Evolutionary conservation across 2,888 invertebrate genomes (phyloP).

Genomic region (Uloborus plumipes): DNA sequence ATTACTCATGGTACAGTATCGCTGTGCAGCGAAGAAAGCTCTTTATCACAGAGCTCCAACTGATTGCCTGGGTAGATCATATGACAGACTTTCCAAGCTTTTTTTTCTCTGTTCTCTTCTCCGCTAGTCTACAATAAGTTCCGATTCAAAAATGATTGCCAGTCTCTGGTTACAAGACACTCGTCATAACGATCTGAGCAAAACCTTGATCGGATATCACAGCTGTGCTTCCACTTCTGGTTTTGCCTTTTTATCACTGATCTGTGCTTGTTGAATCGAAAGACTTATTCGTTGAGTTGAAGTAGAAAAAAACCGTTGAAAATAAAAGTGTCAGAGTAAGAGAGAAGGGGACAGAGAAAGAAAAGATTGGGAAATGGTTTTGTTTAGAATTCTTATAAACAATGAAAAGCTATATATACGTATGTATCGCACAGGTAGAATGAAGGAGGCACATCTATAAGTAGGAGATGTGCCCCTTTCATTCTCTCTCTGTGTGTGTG

Average conservation of each 20-base stretch:
- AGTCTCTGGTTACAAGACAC: slow-evolving; percentile 40
- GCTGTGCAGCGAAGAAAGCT: slow-evolving; percentile 3
- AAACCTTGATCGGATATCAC: slow-evolving; percentile 45
- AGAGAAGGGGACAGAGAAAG: too few relatives aligned
- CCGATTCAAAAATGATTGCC: slow-evolving; percentile 54
- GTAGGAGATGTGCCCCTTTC: too few relatives aligned
- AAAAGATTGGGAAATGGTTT: too few relatives aligned
- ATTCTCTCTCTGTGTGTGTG: too few relatives aligned
- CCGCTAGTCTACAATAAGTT: slow-evolving; percentile 27
- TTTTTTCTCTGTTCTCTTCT: slow-evolving; percentile 1
- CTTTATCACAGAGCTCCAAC: slow-evolving; percentile 26
- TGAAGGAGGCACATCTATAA: too few relatives aligned
- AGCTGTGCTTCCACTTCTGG: slow-evolving; percentile 24
- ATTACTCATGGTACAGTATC: slow-evolving; percentile 28
- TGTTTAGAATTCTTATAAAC: too few relatives aligned
- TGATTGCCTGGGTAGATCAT: slow-evolving; percentile 46
- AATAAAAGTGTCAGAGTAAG: too few relatives aligned
- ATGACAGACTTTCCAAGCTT: slow-evolving; percentile 11
- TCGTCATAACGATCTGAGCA: slow-evolving; percentile 54
- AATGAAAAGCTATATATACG: too few relatives aligned
- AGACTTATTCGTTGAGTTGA: background rate
- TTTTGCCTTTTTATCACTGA: slow-evolving; percentile 46
- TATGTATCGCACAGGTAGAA: too few relatives aligned
- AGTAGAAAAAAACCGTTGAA: too few relatives aligned
- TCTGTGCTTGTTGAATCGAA: slow-evolving; percentile 17